These are phyloP conservation scores for Camponotus pennsylvanicus DNA, from an alignment of 1,140 invertebrate genomes.

Conservation along the genomic window DNA sequence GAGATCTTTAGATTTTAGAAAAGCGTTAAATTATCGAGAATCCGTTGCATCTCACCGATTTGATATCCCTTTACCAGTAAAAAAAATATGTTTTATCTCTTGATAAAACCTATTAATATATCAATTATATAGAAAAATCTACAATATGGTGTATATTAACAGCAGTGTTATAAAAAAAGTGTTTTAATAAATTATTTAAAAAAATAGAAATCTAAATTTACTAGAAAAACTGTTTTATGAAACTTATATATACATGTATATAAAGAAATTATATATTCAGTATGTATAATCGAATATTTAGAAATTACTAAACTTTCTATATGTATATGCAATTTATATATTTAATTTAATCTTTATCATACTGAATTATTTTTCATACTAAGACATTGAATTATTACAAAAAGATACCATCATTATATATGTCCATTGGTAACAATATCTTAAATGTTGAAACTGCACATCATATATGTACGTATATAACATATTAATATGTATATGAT, in stretches of 20 bases:
- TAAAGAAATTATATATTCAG: not conserved
- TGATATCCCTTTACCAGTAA: slow-evolving; percentile 11
- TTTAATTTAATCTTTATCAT: slow-evolving; percentile 49
- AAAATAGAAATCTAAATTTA: not conserved
- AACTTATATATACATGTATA: not conserved
- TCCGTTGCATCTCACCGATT: not conserved
- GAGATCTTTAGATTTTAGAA: too few relatives aligned
- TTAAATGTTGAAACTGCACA: too few relatives aligned
- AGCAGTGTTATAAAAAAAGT: not conserved
- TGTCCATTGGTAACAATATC: not conserved
- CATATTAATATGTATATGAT: slow-evolving; percentile 29
- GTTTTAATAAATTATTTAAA: slow-evolving; percentile 3
- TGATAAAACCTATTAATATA: not conserved
- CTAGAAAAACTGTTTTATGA: not conserved
- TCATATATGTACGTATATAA: not conserved
- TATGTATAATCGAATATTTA: not conserved
- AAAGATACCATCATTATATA: not conserved
- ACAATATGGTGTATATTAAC: not conserved
- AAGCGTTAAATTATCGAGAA: slow-evolving; percentile 26
- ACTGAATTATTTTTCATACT: not conserved
- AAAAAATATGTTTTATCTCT: slow-evolving; percentile 12
- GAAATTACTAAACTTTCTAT: not conserved
- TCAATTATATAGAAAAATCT: slow-evolving; percentile 43
- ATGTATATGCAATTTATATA: slow-evolving; percentile 26
- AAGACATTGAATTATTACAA: not conserved